Evolutionary conservation across 2,888 invertebrate species (phyloP), one percentile per base, ranked within the genome.

Genomic region (Trichogramma dendrolimi): DNA sequence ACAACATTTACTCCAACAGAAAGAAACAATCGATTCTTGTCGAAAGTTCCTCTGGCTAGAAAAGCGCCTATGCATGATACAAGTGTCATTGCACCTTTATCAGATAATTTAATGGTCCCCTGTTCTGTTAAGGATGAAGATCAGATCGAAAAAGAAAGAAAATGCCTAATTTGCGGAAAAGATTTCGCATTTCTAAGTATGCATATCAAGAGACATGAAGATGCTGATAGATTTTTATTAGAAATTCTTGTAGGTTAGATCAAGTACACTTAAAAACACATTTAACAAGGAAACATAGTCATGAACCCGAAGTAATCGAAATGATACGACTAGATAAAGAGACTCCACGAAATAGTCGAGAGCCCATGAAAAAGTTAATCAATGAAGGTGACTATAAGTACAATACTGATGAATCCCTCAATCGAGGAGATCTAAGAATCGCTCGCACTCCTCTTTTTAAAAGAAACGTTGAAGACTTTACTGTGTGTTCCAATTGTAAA

Each of bases 221-320:
- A n/a, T n/a, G n/a, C n/a, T n/a, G n/a, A n/a, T n/a, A n/a, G n/a
- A n/a, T n/a, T n/a, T n/a, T n/a, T n/a, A n/a, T n/a, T n/a, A n/a
- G n/a, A n/a, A n/a, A n/a, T n/a, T n/a, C n/a, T 8, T 56, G 56
- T 27, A 5, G 5, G 27, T 10, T 39, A 2, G 56, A 56, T 11
- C 49, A 49, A 8, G 14, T 14, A 6, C 38, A 56, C 42, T 27
- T 56, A 4, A 56, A 56, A 42, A 40, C 42, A 10, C 56, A 56
- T 49, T 5, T 49, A 5, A 14, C 27, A 5, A 4, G 56, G 27
- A 48, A 27, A n/a, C 56, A 56, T 40, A 39, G 6, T 4, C 10
- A 46, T 42, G 14, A 56, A 27, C 11, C 14, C 4, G 41, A 48
- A 4, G 42, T 56, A 27, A 38, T 27, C 11, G 27, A 41, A 8